phyloP scores from a whole-genome alignment of 1,140 invertebrate species.

The Frieseomelitta varia region DNA sequence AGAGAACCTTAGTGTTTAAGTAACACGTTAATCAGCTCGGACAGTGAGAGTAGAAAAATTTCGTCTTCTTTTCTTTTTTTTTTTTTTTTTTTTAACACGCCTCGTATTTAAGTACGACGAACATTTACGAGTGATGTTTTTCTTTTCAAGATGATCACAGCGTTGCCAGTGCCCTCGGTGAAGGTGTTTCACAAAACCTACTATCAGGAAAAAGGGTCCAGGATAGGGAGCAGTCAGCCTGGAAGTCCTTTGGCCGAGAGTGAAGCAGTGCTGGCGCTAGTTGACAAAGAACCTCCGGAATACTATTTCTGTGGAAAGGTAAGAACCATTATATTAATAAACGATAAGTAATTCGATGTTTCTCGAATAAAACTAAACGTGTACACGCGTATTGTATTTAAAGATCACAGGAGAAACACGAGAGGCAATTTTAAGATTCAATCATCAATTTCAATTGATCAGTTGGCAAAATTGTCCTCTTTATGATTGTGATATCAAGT shows the following conservation, averaged over 20 bases:
- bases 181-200: conserved; percentile 81
- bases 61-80: too few species aligned
- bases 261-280: conserved; percentile 73
- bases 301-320: conserved; percentile 89
- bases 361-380: neutral
- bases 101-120: neutral
- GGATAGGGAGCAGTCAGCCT: conserved; percentile 76
- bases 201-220: conserved; percentile 77
- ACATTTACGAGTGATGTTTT: neutral
- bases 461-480: neutral
- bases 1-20: too few species aligned
- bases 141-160: conserved; percentile 78
- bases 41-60: too few species aligned
- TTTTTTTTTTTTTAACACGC: too few species aligned
- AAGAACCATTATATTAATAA: conserved; percentile 31
- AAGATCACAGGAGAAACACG: neutral
- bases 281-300: conserved; percentile 83
- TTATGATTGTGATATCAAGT: neutral
- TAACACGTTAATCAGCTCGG: too few species aligned
- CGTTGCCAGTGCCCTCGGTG: conserved; percentile 79
- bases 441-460: neutral
- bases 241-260: conserved; percentile 78
- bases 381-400: neutral
- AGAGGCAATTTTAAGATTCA: neutral
- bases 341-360: neutral